phyloP scores from a whole-genome alignment of 2,113 vertebrate genomes.

The Antigone vipio region DNA sequence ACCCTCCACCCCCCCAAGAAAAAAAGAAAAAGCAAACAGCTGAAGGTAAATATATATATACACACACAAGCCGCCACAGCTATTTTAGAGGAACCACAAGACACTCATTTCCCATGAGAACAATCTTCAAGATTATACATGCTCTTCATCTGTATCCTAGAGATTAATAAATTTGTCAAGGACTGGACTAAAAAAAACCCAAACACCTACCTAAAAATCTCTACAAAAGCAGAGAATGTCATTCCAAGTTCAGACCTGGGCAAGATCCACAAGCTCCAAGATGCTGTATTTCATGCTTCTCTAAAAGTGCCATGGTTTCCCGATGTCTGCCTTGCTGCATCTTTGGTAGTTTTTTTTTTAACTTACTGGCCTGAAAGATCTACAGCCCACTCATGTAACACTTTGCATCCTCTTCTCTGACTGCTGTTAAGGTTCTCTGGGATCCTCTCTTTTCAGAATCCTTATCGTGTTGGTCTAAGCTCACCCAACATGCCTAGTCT shows the following conservation, averaged over 20 bases:
- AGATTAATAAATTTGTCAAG: background rate
- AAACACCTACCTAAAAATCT: background rate
- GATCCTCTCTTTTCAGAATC: background rate
- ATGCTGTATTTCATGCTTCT: background rate
- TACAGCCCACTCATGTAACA: background rate
- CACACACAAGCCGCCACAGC: background rate
- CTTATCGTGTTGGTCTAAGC: background rate
- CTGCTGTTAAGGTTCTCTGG: background rate
- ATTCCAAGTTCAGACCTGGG: background rate
- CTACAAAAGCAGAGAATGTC: background rate
- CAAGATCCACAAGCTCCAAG: background rate
- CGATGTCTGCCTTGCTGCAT: background rate
- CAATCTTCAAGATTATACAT: background rate
- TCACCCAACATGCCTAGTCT: background rate
- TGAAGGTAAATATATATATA: background rate
- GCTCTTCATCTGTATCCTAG: background rate
- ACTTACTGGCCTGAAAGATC: background rate
- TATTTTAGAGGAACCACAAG: background rate
- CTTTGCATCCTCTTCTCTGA: background rate
- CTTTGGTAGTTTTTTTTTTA: background rate
- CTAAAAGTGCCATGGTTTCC: background rate
- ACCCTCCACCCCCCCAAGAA: background rate
- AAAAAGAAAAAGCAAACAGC: background rate
- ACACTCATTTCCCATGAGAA: background rate
- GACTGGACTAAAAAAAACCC: background rate